These are phyloP conservation scores for Hirudo medicinalis DNA, from an alignment of 1,140 invertebrate species.

Conservation along the genomic window DNA sequence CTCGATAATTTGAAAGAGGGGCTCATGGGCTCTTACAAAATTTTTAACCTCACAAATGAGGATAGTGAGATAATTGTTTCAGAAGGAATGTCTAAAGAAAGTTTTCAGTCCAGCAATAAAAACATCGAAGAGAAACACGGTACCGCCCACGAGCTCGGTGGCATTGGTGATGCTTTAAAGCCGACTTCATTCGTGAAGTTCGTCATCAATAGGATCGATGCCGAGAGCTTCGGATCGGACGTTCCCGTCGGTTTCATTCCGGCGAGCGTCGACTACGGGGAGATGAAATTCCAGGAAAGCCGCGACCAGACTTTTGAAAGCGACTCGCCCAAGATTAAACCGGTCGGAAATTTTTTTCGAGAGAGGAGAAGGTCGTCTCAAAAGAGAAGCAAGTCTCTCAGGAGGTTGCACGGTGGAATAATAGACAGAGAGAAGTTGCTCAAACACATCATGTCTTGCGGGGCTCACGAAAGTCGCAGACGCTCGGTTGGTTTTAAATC, in stretches of 20 bases:
- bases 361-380: conserved; percentile 8
- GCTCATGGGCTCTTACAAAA: conserved; percentile 14
- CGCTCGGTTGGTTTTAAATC: background rate
- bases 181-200: conserved; percentile 12
- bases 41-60: conserved; percentile 12
- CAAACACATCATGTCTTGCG: conserved; percentile 9
- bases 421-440: background rate
- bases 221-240: background rate
- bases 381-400: conserved; percentile 10
- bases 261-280: background rate
- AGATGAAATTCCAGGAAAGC: conserved; percentile 10
- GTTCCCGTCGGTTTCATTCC: background rate
- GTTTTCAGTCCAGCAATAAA: background rate
- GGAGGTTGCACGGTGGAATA: conserved; percentile 6
- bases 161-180: conserved; percentile 11
- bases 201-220: conserved; percentile 12
- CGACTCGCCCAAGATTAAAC: background rate
- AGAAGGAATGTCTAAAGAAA: background rate
- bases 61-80: background rate
- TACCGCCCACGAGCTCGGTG: background rate
- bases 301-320: background rate
- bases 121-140: background rate
- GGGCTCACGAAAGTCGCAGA: background rate
- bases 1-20: no score
- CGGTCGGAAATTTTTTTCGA: background rate